Base-by-base conservation (phyloP, 2,113 vertebrate genomes). In the Scalopus aquaticus region DNA sequence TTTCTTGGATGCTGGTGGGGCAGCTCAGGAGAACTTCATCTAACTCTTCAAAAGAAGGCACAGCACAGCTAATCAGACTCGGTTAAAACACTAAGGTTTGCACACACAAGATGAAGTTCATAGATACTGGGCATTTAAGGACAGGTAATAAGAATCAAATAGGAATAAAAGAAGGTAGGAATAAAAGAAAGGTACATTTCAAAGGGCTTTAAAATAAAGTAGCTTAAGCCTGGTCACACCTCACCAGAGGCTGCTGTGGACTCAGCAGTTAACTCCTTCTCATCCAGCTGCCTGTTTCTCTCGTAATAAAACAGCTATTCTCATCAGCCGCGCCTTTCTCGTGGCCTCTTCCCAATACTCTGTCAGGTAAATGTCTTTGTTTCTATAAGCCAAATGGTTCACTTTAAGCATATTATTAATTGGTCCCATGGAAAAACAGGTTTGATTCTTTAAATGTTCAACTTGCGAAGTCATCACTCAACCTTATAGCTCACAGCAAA, bases 381-480 rank as follows among this genome's bases (percentile, higher is more conserved):
- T 94, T 90, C 60, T 37, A 72, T 37, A 92, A 74, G 80, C 37
- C 35, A 81, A 77, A 78, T 32, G 65, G 72, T 49, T 97, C 80
- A 20, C 62, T 91, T 78, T 79, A 88, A 35, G 39, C 51, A 42
- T 70, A n/a, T 79, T 80, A 96, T 73, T 95, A 86, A 95, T 69
- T 35, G 58, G 83, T 15, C 83, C 22, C 60, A 79, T 26, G 46
- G 86, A 81, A 94, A 96, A 96, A 93, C 79, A 95, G 84, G 96
- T 95, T 96, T 93, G 62, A 20, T 85, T 95, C 77, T 94, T 95
- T 72, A 64, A 78, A 65, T 79, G 60, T 77, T 90, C 65, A 90
- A 72, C 79, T 80, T 94, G 81, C 70, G 93, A 95, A 94, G 93
- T 81, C 83, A 93, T 78, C 30, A 42, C 24, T 95, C 49, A 67